Base-by-base conservation (phyloP, 53 echinoderm and acorn worm genomes). In the Astropecten irregularis region DNA sequence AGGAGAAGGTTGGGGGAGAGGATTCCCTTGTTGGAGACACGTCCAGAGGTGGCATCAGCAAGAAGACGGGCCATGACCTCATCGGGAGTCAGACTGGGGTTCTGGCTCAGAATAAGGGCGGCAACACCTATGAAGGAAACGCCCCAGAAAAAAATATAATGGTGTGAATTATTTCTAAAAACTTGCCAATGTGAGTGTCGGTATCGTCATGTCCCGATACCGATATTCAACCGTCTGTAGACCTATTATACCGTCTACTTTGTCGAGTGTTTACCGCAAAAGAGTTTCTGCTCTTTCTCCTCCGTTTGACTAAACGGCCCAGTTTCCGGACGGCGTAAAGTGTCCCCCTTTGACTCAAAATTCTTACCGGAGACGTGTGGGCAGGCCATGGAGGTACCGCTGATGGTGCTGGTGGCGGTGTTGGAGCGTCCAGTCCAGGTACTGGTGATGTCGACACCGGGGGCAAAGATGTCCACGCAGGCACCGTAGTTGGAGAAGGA, bases 351-450 rank as follows among this genome's bases (percentile, higher is more conserved):
- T n/a, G n/a, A n/a, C n/a, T n/a, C n/a, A n/a, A n/a, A n/a, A n/a
- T 14, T 11, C 79, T 77, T 61, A 77, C 79, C 79, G 31, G 79
- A 57, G 40, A 77, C 79, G 44, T 77, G 79, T 2, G 79, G 79
- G 60, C 79, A 77, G 32, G 79, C 79, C 79, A 77, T 77, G 79
- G 79, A 77, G 61, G 79, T 77, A 77, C 79, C 79, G 42, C 79
- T 77, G 40, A 77, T 77, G 56, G 79, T 77, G 29, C 61, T 35
- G 31, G 79, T 60, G 38, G 60, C 57, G 15, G 38, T 60, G 39
- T 29, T 38, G 40, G 58, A 16, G 44, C 29, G 29, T 13, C 58
- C 58, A 4, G 14, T 38, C 79, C 79, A 77, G 27, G 58, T 58
- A 39, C 37, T 37, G 62, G 79, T 77, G 79, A 77, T 77, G 79